These are phyloP conservation scores for Mastomys natalensis DNA, from an alignment of 2,113 vertebrate species.

Conservation along the genomic window DNA sequence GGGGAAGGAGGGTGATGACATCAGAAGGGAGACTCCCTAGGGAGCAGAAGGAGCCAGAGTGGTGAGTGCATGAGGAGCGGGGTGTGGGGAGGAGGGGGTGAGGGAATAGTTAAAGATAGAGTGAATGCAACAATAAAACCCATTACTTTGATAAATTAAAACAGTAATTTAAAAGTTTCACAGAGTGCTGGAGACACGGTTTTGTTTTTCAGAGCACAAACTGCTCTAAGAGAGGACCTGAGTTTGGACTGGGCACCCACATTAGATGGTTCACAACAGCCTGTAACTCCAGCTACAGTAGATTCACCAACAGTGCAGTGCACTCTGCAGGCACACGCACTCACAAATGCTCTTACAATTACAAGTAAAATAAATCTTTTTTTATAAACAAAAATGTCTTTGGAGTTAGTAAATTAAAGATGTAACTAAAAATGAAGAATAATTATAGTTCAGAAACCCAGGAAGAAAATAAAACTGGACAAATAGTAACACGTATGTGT, in stretches of 20 bases:
- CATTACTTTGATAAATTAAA: not conserved
- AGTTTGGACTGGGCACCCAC: too few species aligned
- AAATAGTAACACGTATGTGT: not conserved
- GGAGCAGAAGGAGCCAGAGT: not conserved
- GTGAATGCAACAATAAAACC: not conserved
- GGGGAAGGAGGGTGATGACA: not conserved
- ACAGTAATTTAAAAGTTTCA: not conserved
- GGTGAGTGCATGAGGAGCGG: not conserved
- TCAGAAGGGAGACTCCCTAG: not conserved
- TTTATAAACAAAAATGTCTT: not conserved
- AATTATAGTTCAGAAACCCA: not conserved
- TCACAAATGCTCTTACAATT: not conserved
- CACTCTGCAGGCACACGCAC: not conserved
- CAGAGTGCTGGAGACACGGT: not conserved
- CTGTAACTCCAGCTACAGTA: not conserved
- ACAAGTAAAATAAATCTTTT: not conserved
- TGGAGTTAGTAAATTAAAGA: conserved; percentile 26
- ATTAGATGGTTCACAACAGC: not conserved
- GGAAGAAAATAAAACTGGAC: conserved; percentile 9
- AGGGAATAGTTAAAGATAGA: not conserved
- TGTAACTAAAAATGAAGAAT: conserved; percentile 14
- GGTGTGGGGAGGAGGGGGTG: too few species aligned
- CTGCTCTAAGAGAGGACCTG: not conserved
- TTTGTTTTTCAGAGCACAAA: not conserved
- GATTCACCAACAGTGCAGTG: not conserved